Conservation (phyloP, 2,888 invertebrate genomes). For the Vesta saturnalis region DNA sequence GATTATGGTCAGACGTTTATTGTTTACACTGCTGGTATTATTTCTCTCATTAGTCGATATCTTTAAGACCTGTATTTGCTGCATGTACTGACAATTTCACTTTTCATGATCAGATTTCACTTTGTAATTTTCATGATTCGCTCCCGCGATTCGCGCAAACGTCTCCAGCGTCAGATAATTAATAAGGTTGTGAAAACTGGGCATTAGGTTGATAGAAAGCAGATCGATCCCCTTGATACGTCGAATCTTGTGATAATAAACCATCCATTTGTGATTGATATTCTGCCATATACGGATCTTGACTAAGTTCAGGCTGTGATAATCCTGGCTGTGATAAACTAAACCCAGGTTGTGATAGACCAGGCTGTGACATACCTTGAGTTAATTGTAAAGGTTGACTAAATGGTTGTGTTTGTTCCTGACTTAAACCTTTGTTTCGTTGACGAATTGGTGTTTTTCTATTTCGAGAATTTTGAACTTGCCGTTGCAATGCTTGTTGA, state of each 20-base stretch:
- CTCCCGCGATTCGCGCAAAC: conserved; percentile 57
- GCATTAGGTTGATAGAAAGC: conserved; percentile 69
- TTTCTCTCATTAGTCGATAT: conserved; percentile 51
- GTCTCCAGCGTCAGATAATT: conserved; percentile 61
- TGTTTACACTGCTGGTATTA: conserved; percentile 43
- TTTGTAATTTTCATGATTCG: conserved; percentile 57
- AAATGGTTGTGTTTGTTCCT: conserved; percentile 63
- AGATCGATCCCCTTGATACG: conserved; percentile 66
- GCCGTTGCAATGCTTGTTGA: conserved; percentile 72
- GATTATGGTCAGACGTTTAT: conserved; percentile 21
- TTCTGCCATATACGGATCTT: conserved; percentile 86
- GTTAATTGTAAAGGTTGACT: conserved; percentile 78
- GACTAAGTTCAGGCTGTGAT: conserved; percentile 78
- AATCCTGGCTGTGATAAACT: conserved; percentile 74
- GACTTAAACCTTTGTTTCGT: conserved; percentile 51
- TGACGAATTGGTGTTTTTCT: conserved; percentile 41
- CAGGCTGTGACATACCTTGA: conserved; percentile 77
- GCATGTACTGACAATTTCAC: conserved; percentile 56
- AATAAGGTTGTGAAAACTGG: conserved; percentile 75
- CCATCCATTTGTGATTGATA: conserved; percentile 96
- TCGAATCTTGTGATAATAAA: conserved; percentile 85
- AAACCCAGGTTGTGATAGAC: conserved; percentile 75
- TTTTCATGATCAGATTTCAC: conserved; percentile 56
- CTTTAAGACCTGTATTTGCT: conserved; percentile 50
- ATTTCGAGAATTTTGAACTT: conserved; percentile 57